Base-by-base conservation (phyloP, 1,140 invertebrate genomes). In the Heliconius nattereri region DNA sequence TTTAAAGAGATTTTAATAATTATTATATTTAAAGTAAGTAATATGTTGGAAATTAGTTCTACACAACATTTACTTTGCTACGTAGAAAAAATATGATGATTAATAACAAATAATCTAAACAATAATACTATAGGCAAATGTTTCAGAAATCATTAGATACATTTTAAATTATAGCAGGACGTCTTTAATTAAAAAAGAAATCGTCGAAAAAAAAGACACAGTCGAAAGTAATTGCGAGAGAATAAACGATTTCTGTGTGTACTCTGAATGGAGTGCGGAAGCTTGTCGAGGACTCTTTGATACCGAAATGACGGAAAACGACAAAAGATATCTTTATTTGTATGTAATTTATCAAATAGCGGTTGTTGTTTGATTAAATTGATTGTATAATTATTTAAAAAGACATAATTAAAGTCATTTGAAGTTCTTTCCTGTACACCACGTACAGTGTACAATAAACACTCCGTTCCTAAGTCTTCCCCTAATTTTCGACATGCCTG, bases 291-390 rank as follows among this genome's bases (percentile, higher is more conserved):
- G 20, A 57, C n/a, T 57, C 20, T 57, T 57, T 57, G 8, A 57
- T 57, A 57, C 20, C 20, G n/a, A 57, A 8, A 57, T 57, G 54
- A 57, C 54, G n/a, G 54, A 7, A 57, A 57, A 8, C 23, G 8
- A 57, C 54, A 57, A 57, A 57, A 57, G 54, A n/a, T 57, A 57
- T 57, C 20, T 57, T 57, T 57, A 23, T 57, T 57, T 57, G 20
- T 57, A 57, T 57, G 54, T 23, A n/a, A n/a, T 57, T 57, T 57
- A 23, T 57, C 8, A 57, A 57, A 73, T 40, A 45, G 16, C 3
- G n/a, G 8, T 29, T 23, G 7, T 23, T 0, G 1, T 57, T 57
- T 23, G 0, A 11, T 57, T 9, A 20, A n/a, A 52, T 20, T 52
- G 7, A 52, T 52, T 52, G 6, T 19, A 52, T 52, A 19, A 52